These are phyloP conservation scores for Melipona quadrifasciata DNA, from an alignment of 1,140 invertebrate species.

Conservation along the genomic window DNA sequence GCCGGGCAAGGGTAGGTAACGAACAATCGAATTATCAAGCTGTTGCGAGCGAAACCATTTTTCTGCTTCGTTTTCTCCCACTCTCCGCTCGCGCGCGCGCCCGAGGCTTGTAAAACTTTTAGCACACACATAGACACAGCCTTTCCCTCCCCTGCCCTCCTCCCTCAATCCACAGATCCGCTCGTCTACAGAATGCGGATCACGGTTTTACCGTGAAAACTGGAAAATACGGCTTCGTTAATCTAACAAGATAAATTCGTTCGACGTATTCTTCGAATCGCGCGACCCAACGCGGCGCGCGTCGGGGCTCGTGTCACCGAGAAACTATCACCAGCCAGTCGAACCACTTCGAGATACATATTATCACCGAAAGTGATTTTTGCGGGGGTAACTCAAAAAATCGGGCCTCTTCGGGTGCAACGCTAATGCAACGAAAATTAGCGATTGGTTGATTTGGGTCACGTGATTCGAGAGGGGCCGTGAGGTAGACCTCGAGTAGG, in stretches of 20 bases:
- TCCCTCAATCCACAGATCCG: not conserved
- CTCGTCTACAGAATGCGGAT: slow-evolving; percentile 42
- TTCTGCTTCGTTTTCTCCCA: slow-evolving; percentile 57
- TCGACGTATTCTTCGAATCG: slow-evolving; percentile 22
- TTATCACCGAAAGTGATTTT: no score
- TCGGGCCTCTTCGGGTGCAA: no score
- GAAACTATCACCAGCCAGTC: no score
- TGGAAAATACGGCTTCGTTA: slow-evolving; percentile 57
- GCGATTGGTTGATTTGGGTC: no score
- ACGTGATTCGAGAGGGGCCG: no score
- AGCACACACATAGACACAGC: slow-evolving; percentile 40
- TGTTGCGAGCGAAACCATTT: slow-evolving; percentile 62
- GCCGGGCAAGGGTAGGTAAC: slow-evolving; percentile 12
- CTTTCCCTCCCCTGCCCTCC: not conserved
- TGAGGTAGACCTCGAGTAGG: no score
- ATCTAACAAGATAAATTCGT: slow-evolving; percentile 56
- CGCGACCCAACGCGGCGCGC: no score
- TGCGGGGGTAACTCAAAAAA: no score
- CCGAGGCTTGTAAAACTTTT: slow-evolving; percentile 57
- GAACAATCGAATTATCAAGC: slow-evolving; percentile 65
- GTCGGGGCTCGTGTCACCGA: not conserved
- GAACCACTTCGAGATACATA: no score
- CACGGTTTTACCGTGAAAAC: slow-evolving; percentile 55
- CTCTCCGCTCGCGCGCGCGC: not conserved
- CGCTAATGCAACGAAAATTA: no score